Percentiles rank a stretch among this genome's conserved stretches.
Conservation (phyloP, 1,140 invertebrate species). For the Hylyphantes graminicola region DNA sequence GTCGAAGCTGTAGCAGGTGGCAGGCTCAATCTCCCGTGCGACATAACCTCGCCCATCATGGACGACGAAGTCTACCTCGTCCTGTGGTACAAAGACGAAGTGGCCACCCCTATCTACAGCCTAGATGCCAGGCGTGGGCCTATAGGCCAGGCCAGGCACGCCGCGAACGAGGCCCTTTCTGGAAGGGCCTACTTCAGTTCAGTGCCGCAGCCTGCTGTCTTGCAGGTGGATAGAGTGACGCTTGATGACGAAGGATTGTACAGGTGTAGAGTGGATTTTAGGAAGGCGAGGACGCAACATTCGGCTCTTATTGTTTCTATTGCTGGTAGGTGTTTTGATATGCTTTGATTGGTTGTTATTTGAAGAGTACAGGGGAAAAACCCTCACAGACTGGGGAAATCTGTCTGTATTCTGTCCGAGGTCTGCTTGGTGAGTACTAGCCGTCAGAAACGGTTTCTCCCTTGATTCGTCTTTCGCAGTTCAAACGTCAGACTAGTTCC, state of each 20-base stretch:
- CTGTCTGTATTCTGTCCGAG: too few relatives aligned
- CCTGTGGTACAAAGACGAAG: slow-evolving; percentile 87
- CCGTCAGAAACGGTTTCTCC: too few relatives aligned
- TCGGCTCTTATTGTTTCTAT: slow-evolving; percentile 86
- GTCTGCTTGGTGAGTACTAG: too few relatives aligned
- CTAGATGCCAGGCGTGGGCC: slow-evolving; percentile 62
- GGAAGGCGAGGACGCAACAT: slow-evolving; percentile 85
- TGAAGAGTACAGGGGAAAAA: too few relatives aligned
- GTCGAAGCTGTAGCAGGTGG: slow-evolving; percentile 41
- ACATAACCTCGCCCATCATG: slow-evolving; percentile 79
- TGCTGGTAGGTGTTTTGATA: slow-evolving; percentile 77
- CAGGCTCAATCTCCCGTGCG: slow-evolving; percentile 82
- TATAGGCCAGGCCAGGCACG: slow-evolving; percentile 55
- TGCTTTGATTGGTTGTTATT: too few relatives aligned
- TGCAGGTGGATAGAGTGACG: slow-evolving; percentile 42
- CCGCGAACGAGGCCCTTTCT: slow-evolving; percentile 38
- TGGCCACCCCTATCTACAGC: slow-evolving; percentile 66
- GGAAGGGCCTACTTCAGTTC: slow-evolving; percentile 59
- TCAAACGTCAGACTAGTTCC: too few relatives aligned
- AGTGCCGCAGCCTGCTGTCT: slow-evolving; percentile 45
- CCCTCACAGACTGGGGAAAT: too few relatives aligned
- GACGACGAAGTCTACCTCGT: slow-evolving; percentile 90
- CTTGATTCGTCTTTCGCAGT: too few relatives aligned
- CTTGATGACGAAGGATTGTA: slow-evolving; percentile 80
- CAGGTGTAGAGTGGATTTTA: slow-evolving; percentile 88